Percentiles rank a stretch among this genome's conserved stretches.
phyloP scores from a whole-genome alignment of 1,140 invertebrate genomes.

The Varroa destructor region DNA sequence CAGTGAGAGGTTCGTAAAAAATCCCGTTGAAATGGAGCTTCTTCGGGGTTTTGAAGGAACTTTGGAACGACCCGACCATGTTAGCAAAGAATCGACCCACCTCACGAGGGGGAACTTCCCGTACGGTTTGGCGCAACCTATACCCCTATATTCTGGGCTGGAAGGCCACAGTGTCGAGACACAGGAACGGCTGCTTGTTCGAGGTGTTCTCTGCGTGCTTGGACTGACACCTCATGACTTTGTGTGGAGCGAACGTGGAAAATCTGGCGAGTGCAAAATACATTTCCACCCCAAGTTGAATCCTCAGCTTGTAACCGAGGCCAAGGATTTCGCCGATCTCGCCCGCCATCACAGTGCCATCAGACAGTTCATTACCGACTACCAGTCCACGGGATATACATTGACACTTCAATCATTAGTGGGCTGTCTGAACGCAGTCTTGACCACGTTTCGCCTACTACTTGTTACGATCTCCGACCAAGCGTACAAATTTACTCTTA shows the following conservation, averaged over 20 bases:
- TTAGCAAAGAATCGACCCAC: neutral
- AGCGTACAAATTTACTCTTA: neutral
- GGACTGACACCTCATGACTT: constrained; percentile 15
- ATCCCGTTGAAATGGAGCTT: constrained; percentile 9
- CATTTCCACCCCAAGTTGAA: constrained; percentile 21
- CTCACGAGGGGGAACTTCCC: constrained; percentile 3
- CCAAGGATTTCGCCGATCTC: constrained; percentile 4
- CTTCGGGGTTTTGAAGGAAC: constrained; percentile 7
- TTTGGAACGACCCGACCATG: neutral
- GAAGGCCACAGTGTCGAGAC: neutral
- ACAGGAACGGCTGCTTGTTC: constrained; percentile 10
- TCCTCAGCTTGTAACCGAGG: constrained; percentile 13
- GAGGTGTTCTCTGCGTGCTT: constrained; percentile 3
- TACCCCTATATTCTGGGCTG: neutral
- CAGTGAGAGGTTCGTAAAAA: too few relatives aligned
- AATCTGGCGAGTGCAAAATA: neutral
- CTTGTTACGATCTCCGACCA: constrained; percentile 1
- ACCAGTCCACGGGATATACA: neutral
- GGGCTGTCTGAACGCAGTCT: neutral
- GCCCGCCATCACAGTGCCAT: neutral
- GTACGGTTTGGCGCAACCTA: neutral
- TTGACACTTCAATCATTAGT: constrained; percentile 11
- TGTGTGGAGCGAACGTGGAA: constrained; percentile 4
- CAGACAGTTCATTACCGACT: constrained; percentile 2
- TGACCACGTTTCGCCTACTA: constrained; percentile 6